Evolutionary conservation across 2,113 vertebrate species (phyloP), one percentile per base, ranked within the genome.

Genomic region (Danio rerio): DNA sequence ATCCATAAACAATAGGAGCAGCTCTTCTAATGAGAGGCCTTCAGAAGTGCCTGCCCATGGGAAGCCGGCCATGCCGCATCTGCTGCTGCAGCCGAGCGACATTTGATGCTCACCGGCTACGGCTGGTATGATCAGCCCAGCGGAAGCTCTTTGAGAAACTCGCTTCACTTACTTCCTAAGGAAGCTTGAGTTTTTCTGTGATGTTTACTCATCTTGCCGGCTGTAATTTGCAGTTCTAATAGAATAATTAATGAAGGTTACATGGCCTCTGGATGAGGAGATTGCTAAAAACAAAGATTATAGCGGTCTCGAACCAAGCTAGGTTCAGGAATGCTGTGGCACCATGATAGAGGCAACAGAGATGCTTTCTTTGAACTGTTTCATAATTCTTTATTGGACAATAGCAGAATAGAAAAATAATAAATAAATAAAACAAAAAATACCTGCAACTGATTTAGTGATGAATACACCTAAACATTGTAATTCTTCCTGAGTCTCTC

Each of bases 21-120:
- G 85, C 83, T 87, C 88, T 90, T 87, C 88, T 94, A 94, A 94
- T 94, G 91, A 93, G 93, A 86, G 77, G 71, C 87, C 86, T 88
- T 82, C 82, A 88, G 89, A 90, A 81, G 16, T 83, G 86, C 70
- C 90, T 90, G 92, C 92, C 90, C 90, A 91, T 87, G 90, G 89
- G 88, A 92, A 91, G 83, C 88, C 80, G 73, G 87, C 91, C 91
- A 88, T 88, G 20, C 83, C 9, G 49, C 81, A 81, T 84, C 59
- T 86, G 80, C 85, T 81, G 56, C 79, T 15, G 40, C 71, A 76
- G 52, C 75, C 81, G 74, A 90, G 88, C 91, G 91, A 88, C 85
- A 20, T 71, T 68, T 63, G 86, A 86, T 91, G 92, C 89, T 92
- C 78, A 84, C 11, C 58, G 45, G n/a, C 69, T 56, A 53, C 42